Conservation (phyloP, 2,113 vertebrate genomes). For the Felis chaus region DNA sequence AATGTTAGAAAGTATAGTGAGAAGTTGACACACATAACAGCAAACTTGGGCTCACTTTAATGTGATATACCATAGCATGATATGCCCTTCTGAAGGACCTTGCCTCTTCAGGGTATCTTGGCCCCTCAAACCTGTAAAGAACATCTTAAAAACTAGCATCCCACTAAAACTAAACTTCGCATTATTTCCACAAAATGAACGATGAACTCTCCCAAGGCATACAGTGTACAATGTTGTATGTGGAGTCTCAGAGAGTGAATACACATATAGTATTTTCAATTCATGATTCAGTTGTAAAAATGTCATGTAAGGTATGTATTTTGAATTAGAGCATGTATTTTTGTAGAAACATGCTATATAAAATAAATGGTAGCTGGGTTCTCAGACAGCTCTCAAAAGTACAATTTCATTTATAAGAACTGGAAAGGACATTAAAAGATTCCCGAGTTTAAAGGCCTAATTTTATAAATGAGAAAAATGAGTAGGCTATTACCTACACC, state of each 20-base stretch:
- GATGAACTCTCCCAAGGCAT: neutral
- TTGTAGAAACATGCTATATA: conserved; percentile 14
- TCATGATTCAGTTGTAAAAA: neutral
- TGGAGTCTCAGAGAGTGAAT: neutral
- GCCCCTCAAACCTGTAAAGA: neutral
- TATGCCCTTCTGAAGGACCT: neutral
- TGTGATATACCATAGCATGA: neutral
- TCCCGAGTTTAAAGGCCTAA: neutral
- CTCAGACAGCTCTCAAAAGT: neutral
- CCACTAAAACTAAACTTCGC: neutral
- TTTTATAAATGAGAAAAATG: neutral
- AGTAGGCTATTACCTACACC: neutral
- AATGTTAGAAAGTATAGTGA: conserved; percentile 51
- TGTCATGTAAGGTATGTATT: neutral
- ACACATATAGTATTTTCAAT: neutral
- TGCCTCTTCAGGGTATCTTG: neutral
- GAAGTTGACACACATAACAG: neutral
- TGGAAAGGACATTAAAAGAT: conserved; percentile 10
- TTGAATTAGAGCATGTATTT: neutral
- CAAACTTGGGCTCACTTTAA: neutral
- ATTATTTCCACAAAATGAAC: neutral
- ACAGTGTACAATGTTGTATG: neutral
- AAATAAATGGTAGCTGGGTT: neutral
- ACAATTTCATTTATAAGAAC: neutral
- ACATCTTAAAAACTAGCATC: neutral